Percentiles rank a stretch among this genome's conserved stretches.
phyloP scores from a whole-genome alignment of 1,140 invertebrate species.

The Drosophila tropicalis region DNA sequence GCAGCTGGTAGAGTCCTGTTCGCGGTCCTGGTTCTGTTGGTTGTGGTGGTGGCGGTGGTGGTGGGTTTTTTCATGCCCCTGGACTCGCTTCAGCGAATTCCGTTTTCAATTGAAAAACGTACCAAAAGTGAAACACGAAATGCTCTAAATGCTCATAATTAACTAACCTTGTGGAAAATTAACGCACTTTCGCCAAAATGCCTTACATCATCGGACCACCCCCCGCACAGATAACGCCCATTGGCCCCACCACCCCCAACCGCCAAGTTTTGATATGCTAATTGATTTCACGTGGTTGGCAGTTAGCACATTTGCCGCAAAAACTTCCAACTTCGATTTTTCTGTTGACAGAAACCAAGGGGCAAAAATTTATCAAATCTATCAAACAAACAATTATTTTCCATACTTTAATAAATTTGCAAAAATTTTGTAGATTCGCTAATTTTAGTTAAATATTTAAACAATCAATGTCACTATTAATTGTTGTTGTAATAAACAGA shows the following conservation, averaged over 20 bases:
- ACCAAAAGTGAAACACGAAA: slow-evolving; percentile 12
- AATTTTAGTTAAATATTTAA: slow-evolving; percentile 43
- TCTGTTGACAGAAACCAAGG: slow-evolving; percentile 21
- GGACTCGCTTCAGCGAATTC: slow-evolving; percentile 19
- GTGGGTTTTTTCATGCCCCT: slow-evolving; percentile 29
- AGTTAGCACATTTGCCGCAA: slow-evolving; percentile 48
- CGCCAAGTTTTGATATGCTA: slow-evolving; percentile 53
- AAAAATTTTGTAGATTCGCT: slow-evolving; percentile 17
- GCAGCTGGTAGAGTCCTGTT: slow-evolving; percentile 44
- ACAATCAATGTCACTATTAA: neutral
- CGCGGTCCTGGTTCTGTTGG: neutral
- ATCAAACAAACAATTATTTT: slow-evolving; percentile 6
- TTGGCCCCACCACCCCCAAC: neutral
- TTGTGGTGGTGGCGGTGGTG: neutral
- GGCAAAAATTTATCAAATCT: slow-evolving; percentile 3
- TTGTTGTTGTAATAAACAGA: neutral
- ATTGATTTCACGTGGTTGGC: slow-evolving; percentile 73
- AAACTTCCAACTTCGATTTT: neutral
- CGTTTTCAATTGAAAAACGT: slow-evolving; percentile 7
- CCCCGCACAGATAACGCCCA: no score
- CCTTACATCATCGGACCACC: slow-evolving; percentile 57
- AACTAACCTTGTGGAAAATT: slow-evolving; percentile 64
- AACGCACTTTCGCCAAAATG: slow-evolving; percentile 68
- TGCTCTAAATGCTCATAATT: slow-evolving; percentile 60
- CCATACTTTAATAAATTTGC: neutral